Percentiles rank a stretch among this genome's conserved stretches.
These are phyloP conservation scores for Ascaphus truei DNA, from an alignment of 2,113 vertebrate genomes.

Conservation along the genomic window DNA sequence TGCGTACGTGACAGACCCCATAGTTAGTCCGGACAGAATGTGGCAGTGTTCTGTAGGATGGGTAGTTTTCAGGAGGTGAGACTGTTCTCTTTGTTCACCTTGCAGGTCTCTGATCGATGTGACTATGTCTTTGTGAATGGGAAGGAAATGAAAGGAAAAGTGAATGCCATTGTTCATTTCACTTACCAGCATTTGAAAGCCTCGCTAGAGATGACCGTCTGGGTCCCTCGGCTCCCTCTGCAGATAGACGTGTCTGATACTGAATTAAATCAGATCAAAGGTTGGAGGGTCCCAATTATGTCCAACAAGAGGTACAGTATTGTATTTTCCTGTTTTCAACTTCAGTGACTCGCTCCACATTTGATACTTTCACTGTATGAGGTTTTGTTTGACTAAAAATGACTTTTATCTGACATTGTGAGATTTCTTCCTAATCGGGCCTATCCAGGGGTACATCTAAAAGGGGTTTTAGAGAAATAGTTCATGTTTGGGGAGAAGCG, in stretches of 20 bases:
- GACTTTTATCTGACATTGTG: too few species aligned
- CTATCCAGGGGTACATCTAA: too few species aligned
- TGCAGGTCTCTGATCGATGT: slow-evolving; percentile 88
- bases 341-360: slow-evolving; percentile 16
- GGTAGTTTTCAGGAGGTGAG: background rate
- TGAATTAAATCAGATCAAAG: slow-evolving; percentile 90
- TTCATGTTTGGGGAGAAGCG: too few species aligned
- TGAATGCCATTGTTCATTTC: slow-evolving; percentile 80
- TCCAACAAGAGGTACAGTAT: slow-evolving; percentile 78
- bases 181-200: slow-evolving; percentile 87
- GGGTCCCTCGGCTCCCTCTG: slow-evolving; percentile 85
- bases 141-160: slow-evolving; percentile 85
- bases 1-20: too few species aligned
- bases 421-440: too few species aligned
- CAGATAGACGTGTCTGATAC: slow-evolving; percentile 89
- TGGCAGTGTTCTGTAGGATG: too few species aligned
- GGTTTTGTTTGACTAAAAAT: too few species aligned
- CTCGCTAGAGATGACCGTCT: slow-evolving; percentile 81
- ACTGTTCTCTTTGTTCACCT: background rate
- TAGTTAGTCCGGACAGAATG: too few species aligned
- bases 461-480: too few species aligned
- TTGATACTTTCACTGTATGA: too few species aligned
- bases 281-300: slow-evolving; percentile 85
- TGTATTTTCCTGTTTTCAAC: background rate
- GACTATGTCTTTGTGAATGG: slow-evolving; percentile 92